Base-by-base conservation (phyloP, 2,888 invertebrate genomes). In the Drosophila dives region DNA sequence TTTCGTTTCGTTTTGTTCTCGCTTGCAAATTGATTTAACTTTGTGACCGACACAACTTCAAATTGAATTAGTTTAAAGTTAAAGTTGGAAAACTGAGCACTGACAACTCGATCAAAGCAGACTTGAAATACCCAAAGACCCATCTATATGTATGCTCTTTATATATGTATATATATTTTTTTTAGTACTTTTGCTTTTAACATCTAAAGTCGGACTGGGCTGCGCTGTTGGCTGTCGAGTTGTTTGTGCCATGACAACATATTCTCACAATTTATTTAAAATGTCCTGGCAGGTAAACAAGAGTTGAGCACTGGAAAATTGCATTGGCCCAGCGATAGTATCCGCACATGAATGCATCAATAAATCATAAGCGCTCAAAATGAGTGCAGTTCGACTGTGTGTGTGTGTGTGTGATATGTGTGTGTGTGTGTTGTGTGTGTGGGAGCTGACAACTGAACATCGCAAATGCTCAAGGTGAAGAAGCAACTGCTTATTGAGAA, bases 341-440 rank as follows among this genome's bases (percentile, higher is more conserved):
- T 61, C 62, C 60, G 34, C 64, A 70, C 66, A 68, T 67, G 84
- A 48, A 71, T 61, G 75, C 86, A 80, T 88, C 81, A 86, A 86
- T 86, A 88, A 86, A 88, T 86, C 88, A 88, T 86, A 86, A 86
- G 64, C 79, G 70, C 55, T 72, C 66, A 73, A 76, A 82, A 81
- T 78, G 74, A 80, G 70, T 73, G 81, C 63, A 68, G 40, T 50
- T 61, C 67, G 29, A 26, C 23, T 20, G 20, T 20, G 20, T n/a
- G 42, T 33, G 17, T 26, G 53, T 29, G 33, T 29, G 54, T 29
- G 54, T 23, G 42, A n/a, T n/a, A n/a, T 23, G 17, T 29, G 40
- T 29, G 32, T 33, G 33, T 34, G 49, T 34, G 48, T 29, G 49
- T 10, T 17, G 3, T 23, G 45, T 26, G 10, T 50, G 17, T 10